Percentiles rank a stretch among this genome's conserved stretches.
These are phyloP conservation scores for Drosophila paramelanica DNA, from an alignment of 2,888 invertebrate genomes.

Conservation along the genomic window DNA sequence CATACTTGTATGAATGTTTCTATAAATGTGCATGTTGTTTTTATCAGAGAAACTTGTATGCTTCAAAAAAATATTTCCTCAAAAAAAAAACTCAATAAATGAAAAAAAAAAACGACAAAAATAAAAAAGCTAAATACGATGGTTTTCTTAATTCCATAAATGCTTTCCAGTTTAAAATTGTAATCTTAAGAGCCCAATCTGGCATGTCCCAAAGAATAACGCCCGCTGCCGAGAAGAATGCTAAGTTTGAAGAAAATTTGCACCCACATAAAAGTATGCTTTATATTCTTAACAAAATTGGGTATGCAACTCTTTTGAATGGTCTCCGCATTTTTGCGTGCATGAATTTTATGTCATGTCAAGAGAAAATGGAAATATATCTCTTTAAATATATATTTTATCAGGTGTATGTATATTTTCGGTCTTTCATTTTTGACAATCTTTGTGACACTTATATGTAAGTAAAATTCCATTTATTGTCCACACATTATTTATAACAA, in stretches of 20 bases:
- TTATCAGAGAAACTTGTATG: constrained; percentile 61
- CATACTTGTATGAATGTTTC: constrained; percentile 59
- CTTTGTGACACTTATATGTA: constrained; percentile 50
- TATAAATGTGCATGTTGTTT: constrained; percentile 60
- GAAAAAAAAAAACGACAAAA: constrained; percentile 48
- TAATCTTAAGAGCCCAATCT: no score
- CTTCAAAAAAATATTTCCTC: constrained; percentile 59
- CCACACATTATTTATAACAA: constrained; percentile 58
- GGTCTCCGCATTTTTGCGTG: background rate
- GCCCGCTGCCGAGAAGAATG: background rate
- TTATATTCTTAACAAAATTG: background rate
- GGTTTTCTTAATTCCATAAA: background rate
- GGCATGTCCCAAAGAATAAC: background rate
- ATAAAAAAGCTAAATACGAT: constrained; percentile 14
- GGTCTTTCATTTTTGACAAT: constrained; percentile 70
- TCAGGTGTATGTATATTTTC: constrained; percentile 56
- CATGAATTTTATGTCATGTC: background rate
- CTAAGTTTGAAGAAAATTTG: background rate
- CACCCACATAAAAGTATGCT: constrained; percentile 15
- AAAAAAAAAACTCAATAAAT: constrained; percentile 48
- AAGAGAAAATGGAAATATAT: background rate
- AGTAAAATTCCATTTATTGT: constrained; percentile 67
- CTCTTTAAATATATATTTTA: constrained; percentile 9
- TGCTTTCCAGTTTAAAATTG: background rate
- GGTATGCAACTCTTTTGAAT: background rate